phyloP scores from a whole-genome alignment of 2,113 vertebrate species.

The Lepisosteus oculatus region DNA sequence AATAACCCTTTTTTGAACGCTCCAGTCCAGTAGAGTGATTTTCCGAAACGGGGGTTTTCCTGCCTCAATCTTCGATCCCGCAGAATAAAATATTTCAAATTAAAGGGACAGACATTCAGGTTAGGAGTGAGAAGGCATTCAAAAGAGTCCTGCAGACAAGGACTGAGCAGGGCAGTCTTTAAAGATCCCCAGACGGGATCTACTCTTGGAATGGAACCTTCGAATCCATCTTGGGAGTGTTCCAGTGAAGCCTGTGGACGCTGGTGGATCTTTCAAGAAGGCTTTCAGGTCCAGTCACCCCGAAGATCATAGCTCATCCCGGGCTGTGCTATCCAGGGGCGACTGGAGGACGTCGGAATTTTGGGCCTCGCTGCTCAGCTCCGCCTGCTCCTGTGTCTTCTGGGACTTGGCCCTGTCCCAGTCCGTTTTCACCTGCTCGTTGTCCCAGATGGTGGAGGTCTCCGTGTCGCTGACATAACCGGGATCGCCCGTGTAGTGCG shows the following conservation, averaged over 20 bases:
- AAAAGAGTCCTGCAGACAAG: no score
- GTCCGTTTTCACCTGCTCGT: conserved; percentile 76
- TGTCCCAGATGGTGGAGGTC: conserved; percentile 88
- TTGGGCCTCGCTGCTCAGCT: conserved; percentile 79
- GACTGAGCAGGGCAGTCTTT: no score
- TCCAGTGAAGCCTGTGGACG: neutral
- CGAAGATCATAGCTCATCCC: conserved; percentile 78
- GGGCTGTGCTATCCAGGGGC: conserved; percentile 74
- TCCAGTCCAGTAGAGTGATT: neutral
- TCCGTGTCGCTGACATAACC: conserved; percentile 91
- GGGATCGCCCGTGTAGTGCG: conserved; percentile 83
- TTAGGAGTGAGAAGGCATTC: no score
- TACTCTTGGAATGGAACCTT: no score
- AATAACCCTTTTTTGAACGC: neutral
- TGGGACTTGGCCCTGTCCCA: conserved; percentile 84
- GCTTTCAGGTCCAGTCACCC: conserved; percentile 36
- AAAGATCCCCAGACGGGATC: no score
- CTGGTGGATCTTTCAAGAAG: conserved; percentile 19
- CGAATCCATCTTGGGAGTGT: no score
- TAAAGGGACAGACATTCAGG: no score
- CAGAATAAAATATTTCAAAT: no score
- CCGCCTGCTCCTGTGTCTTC: conserved; percentile 79
- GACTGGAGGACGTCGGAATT: conserved; percentile 84
- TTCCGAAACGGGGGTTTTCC: no score
- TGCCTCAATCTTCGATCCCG: no score